Conservation (phyloP, 2,888 invertebrate genomes). For the Oscheius myriophilus region DNA sequence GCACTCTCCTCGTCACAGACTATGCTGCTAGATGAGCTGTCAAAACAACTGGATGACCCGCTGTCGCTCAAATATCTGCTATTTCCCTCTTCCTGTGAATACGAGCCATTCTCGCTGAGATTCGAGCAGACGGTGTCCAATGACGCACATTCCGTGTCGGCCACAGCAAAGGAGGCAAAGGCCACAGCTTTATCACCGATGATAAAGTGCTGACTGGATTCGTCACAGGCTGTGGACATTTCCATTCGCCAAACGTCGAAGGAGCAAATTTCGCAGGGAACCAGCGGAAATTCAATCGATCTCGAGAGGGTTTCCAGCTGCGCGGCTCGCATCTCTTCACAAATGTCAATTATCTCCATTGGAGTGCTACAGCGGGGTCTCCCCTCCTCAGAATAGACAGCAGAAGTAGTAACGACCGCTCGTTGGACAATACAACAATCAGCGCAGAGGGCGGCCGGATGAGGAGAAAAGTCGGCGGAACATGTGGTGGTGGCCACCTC, state of each 20-base stretch:
- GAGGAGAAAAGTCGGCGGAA: not conserved
- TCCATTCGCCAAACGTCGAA: not conserved
- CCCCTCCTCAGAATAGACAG: too few species aligned
- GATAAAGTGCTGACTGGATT: too few species aligned
- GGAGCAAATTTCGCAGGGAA: not conserved
- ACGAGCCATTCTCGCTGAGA: conserved; percentile 16
- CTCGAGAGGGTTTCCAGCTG: conserved; percentile 9
- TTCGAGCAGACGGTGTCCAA: conserved; percentile 1
- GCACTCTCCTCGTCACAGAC: conserved; percentile 17
- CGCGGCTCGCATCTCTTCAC: conserved; percentile 11
- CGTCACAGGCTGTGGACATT: too few species aligned
- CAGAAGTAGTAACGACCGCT: too few species aligned
- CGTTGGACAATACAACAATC: too few species aligned
- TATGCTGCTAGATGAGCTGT: conserved; percentile 13
- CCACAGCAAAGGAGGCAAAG: too few species aligned
- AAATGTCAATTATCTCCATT: not conserved
- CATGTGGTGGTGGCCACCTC: conserved; percentile 3
- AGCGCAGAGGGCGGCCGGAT: too few species aligned
- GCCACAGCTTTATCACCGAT: too few species aligned
- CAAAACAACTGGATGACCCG: conserved; percentile 4
- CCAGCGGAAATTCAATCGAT: conserved; percentile 2
- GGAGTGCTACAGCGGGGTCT: not conserved
- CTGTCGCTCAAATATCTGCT: conserved; percentile 7
- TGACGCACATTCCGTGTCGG: too few species aligned
- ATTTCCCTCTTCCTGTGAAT: too few species aligned